Conservation (phyloP, 2,888 invertebrate genomes). For the Xestia c-nigrum region DNA sequence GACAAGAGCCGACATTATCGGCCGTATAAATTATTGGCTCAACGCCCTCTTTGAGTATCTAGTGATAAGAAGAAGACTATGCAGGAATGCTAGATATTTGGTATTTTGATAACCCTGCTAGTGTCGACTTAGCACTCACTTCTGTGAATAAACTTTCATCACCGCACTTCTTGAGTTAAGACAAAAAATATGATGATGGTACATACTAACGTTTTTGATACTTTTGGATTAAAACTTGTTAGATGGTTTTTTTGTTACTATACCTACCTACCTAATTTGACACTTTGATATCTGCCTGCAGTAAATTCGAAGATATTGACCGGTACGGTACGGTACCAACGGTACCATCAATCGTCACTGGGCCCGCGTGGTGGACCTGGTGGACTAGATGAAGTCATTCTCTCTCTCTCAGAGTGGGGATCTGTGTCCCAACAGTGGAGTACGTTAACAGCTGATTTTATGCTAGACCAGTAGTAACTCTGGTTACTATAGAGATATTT, state of each 20-base stretch:
- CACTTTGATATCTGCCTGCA: neutral
- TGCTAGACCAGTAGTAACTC: neutral
- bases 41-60: constrained; percentile 50
- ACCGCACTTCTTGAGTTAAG: neutral
- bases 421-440: neutral
- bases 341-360: neutral
- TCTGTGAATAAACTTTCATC: neutral
- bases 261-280: neutral
- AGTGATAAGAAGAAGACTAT: constrained; percentile 44
- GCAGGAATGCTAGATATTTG: constrained; percentile 30
- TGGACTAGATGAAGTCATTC: neutral
- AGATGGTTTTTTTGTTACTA: neutral
- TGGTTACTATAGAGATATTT: neutral
- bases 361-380: neutral
- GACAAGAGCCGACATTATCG: constrained; percentile 46
- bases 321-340: neutral
- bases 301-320: neutral
- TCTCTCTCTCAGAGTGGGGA: neutral
- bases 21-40: constrained; percentile 33
- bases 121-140: constrained; percentile 3
- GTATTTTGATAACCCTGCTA: constrained; percentile 41
- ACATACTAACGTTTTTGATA: neutral
- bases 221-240: neutral
- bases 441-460: neutral
- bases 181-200: neutral